Evolutionary conservation across 2,888 invertebrate species (phyloP).

Genomic region (Pemphredon lugubris): DNA sequence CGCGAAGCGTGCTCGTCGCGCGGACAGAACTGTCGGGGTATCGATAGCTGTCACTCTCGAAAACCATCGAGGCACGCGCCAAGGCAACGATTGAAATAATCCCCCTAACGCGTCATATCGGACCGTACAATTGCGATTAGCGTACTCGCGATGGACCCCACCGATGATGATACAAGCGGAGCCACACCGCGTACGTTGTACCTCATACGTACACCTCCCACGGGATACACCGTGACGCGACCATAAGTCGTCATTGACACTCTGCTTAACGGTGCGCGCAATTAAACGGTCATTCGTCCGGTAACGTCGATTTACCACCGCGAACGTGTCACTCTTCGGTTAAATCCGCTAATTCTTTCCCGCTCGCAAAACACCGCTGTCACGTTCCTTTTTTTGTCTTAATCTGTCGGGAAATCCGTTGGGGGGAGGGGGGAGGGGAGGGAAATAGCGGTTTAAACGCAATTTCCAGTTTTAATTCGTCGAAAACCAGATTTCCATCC

Average conservation of each 20-base stretch:
- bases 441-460: too few relatives aligned
- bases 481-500: too few relatives aligned
- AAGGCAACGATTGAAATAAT: neutral
- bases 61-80: neutral
- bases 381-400: neutral
- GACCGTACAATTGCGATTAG: neutral
- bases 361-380: neutral
- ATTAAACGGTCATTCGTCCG: slow-evolving; percentile 46
- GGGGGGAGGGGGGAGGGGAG: too few relatives aligned
- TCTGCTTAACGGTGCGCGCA: slow-evolving; percentile 44
- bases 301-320: slow-evolving; percentile 48
- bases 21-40: neutral
- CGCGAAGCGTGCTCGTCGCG: neutral
- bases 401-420: too few relatives aligned
- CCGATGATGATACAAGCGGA: neutral
- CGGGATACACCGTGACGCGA: neutral
- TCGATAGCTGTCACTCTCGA: neutral
- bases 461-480: too few relatives aligned
- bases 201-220: neutral
- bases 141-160: neutral
- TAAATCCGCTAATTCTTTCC: neutral
- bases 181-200: neutral
- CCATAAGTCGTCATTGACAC: slow-evolving; percentile 50
- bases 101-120: neutral
- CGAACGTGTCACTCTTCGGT: slow-evolving; percentile 11